Evolutionary conservation across 2,113 vertebrate species (phyloP), one percentile per base, ranked within the genome.

Genomic region (Spilogale gracilis): DNA sequence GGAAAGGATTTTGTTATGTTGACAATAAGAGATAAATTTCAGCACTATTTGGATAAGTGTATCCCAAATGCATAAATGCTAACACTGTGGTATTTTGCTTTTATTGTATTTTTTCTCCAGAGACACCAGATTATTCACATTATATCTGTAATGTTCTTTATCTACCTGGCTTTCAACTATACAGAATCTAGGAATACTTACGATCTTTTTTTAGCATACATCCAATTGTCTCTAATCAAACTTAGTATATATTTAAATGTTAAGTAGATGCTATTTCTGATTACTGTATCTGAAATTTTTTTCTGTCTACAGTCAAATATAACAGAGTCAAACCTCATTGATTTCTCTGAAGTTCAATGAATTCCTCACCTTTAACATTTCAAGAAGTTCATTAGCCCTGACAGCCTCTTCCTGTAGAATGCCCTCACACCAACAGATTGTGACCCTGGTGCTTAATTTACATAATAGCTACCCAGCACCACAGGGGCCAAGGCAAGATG

Each of bases 221-320:
- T 54, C 30, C 80, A 50, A 50, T 87, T 92, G 79, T 90, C 74
- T 96, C 56, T 32, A 95, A 56, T 95, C 69, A 94, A 81, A 67
- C 13, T 58, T 23, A 67, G 32, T 25, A 48, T 27, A 27, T 38
- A 94, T 82, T 93, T 86, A 97, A 97, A 89, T 96, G 71, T 67
- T 93, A 95, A 97, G 27, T 89, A 52, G 6, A 10, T 86, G n/a
- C 52, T 95, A 89, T 78, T 94, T 93, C 69, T 93, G 81, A 97
- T 89, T 61, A 48, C 38, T n/a, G 32, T 74, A 4, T 52, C 89
- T 91, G 25, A 52, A 79, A 32, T 17, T 18, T 96, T 90, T 92
- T 83, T 45, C 65, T 92, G 9, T 54, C 71, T 65, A 8, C 30
- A 30, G 23, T 60, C 85, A 86, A 74, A 71, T 86, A 92, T 60